Evolutionary conservation across 2,113 vertebrate genomes (phyloP).

Genomic region (Melanerpes aurifrons): DNA sequence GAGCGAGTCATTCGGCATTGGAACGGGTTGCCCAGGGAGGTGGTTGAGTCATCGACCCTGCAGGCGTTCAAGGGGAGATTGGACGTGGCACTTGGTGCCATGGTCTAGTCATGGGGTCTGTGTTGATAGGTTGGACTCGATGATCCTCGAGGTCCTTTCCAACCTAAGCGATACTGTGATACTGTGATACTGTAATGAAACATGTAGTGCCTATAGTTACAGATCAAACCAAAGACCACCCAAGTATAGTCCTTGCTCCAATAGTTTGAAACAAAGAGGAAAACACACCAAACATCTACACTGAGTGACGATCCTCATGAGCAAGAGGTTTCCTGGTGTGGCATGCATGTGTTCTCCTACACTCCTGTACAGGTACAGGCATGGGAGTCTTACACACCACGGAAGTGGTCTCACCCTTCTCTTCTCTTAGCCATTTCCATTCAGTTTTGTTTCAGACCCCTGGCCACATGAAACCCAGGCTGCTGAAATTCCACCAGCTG

Average conservation of each 20-base stretch:
- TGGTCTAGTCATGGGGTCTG: too few species aligned
- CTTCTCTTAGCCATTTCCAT: background rate
- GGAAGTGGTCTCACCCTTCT: background rate
- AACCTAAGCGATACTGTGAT: too few species aligned
- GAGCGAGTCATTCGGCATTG: too few species aligned
- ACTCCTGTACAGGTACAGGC: background rate
- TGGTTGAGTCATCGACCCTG: too few species aligned
- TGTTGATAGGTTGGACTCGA: too few species aligned
- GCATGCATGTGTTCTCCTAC: background rate
- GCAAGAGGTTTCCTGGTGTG: background rate
- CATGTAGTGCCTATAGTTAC: background rate
- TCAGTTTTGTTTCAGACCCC: background rate
- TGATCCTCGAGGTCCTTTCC: too few species aligned
- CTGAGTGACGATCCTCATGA: background rate
- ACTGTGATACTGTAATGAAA: background rate
- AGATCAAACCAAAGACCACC: background rate
- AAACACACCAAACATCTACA: background rate
- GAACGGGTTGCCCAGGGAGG: too few species aligned
- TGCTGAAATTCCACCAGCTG: background rate
- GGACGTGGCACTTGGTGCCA: too few species aligned
- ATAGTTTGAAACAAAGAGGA: background rate
- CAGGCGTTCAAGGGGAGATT: too few species aligned
- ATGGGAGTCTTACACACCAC: background rate
- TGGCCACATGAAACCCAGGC: background rate
- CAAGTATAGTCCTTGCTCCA: background rate